These are phyloP conservation scores for Caenorhabditis afra DNA, from an alignment of 2,888 invertebrate species.

Conservation along the genomic window DNA sequence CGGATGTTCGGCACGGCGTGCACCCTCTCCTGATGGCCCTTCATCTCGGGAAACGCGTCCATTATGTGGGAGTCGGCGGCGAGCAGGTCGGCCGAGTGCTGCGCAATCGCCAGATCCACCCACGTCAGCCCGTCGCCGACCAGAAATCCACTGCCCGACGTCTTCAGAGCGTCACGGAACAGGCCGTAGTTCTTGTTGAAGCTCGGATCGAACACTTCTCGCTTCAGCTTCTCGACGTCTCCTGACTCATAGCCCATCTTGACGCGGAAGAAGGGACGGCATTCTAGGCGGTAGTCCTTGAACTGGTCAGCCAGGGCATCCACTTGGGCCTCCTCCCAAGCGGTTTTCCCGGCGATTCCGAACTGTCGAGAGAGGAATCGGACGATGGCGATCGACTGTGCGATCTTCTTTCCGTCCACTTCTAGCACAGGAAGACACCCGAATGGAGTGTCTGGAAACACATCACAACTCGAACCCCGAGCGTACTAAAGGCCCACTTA, in stretches of 20 bases:
- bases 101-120: constrained; percentile 72
- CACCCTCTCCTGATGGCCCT: constrained; percentile 70
- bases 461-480: no score
- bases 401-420: constrained; percentile 65
- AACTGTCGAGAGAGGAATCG: constrained; percentile 64
- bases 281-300: constrained; percentile 64
- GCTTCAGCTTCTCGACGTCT: constrained; percentile 54
- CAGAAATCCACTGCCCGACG: constrained; percentile 65
- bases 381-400: constrained; percentile 66
- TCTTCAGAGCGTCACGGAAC: constrained; percentile 29
- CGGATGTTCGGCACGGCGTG: constrained; percentile 69
- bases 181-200: constrained; percentile 29
- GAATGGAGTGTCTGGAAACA: constrained; percentile 62
- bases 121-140: constrained; percentile 68
- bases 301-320: constrained; percentile 69
- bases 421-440: constrained; percentile 69
- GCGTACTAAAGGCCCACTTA: no score
- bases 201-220: constrained; percentile 38
- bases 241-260: constrained; percentile 63
- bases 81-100: constrained; percentile 63
- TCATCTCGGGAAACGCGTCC: constrained; percentile 54
- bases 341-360: constrained; percentile 65
- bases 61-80: constrained; percentile 62
- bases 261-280: constrained; percentile 59
- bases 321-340: constrained; percentile 68